Base-by-base conservation (phyloP, 2,797 vertebrate species). In the Liasis olivaceus region DNA sequence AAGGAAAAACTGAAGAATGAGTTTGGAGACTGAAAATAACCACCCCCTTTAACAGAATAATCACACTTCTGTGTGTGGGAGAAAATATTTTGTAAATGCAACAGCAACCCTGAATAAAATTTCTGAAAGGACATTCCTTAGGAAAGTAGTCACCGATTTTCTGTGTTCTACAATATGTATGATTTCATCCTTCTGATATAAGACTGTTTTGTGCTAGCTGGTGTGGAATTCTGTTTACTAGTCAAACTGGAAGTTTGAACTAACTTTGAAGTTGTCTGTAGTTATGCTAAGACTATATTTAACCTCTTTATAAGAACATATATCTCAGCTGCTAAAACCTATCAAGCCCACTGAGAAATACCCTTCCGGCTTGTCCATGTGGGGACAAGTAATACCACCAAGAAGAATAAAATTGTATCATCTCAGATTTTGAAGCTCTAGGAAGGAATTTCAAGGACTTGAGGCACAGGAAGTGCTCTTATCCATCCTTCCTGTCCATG, bases 61-160 rank as follows among this genome's bases (percentile, higher is more conserved):
- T 28, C 91, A 91, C 86, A 94, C 86, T 42, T 13, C 90, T 93
- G 0, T 2, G 88, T 91, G 93, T 95, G 94, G 95, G 96, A 97
- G 93, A 81, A 91, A 94, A 63, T 94, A 93, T 72, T 96, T 94
- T 93, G 24, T 94, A 93, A 85, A 93, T 85, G 47, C 96, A 95
- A 87, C 94, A 95, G 87, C 87, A 91, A 5, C 59, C 62, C 87
- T 94, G 89, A 92, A 88, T 94, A 94, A 92, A 94, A 92, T 91
- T 89, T 92, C 95, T 36, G 89, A 95, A 95, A 96, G 91, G 95
- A 95, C 2, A 0, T 95, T 93, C 93, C 94, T 95, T 92, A 88
- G 87, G 90, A 92, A 90, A 51, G 51, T 95, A 95, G 94, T 96
- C 96, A 96, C 7, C 0, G 4, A 92, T 95, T 92, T 95, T 87